These are phyloP conservation scores for Chloroceryle aenea DNA, from an alignment of 2,113 vertebrate species.

Conservation along the genomic window DNA sequence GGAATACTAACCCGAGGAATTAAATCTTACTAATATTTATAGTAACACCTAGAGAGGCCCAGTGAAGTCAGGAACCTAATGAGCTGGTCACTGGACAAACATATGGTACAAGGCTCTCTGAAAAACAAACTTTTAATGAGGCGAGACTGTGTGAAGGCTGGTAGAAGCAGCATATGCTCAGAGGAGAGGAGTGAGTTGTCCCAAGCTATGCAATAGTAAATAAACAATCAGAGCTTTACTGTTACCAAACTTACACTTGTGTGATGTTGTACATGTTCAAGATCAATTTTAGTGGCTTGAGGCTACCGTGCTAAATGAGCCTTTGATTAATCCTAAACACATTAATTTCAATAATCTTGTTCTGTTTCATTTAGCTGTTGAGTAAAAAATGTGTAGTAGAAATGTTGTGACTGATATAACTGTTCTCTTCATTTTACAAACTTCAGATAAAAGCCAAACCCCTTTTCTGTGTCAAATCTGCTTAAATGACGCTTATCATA, in stretches of 20 bases:
- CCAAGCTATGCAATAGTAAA: neutral
- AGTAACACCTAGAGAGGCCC: neutral
- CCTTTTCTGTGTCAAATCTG: neutral
- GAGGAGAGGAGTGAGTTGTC: neutral
- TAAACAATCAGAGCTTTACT: neutral
- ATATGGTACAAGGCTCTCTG: neutral
- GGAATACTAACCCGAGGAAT: neutral
- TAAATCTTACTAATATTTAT: neutral
- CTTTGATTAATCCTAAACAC: neutral
- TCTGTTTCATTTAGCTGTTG: neutral
- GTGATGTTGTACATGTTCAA: neutral
- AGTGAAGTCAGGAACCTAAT: neutral
- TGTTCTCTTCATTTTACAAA: neutral
- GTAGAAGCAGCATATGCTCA: neutral
- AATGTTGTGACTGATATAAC: neutral
- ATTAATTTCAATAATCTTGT: neutral
- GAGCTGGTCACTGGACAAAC: neutral
- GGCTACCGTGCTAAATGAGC: neutral
- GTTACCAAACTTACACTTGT: neutral
- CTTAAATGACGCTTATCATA: neutral
- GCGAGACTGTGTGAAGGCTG: neutral
- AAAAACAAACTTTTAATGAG: neutral
- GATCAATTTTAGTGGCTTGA: neutral
- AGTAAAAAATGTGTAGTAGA: neutral
- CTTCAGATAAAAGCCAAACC: neutral